Conservation (phyloP, 2,113 vertebrate genomes). For the Echinops telfairi region DNA sequence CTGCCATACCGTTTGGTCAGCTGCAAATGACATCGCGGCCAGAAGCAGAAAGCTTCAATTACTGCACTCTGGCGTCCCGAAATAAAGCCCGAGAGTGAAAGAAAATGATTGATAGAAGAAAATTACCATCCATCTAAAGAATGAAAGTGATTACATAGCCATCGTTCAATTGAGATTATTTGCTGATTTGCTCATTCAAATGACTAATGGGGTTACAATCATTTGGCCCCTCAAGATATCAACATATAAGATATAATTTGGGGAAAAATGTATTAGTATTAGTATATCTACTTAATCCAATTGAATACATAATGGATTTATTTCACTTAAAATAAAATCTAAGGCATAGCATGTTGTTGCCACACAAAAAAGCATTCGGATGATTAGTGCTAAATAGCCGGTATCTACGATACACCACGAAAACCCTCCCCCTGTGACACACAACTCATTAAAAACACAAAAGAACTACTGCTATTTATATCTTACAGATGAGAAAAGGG, state of each 20-base stretch:
- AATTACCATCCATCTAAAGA: constrained; percentile 39
- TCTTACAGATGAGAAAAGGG: constrained; percentile 37
- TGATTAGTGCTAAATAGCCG: constrained; percentile 21
- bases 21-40: constrained; percentile 27
- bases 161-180: constrained; percentile 35
- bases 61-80: not conserved
- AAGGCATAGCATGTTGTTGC: constrained; percentile 25
- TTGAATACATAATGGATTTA: constrained; percentile 19
- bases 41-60: constrained; percentile 45
- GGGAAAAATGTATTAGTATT: constrained; percentile 28
- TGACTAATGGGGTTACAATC: not conserved
- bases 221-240: not conserved
- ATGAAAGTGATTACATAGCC: constrained; percentile 21
- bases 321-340: constrained; percentile 57
- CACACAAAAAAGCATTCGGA: constrained; percentile 7
- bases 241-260: constrained; percentile 24
- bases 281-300: constrained; percentile 52
- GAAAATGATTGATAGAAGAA: constrained; percentile 22
- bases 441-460: constrained; percentile 56
- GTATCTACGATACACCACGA: constrained; percentile 46
- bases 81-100: constrained; percentile 46
- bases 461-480: constrained; percentile 47
- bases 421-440: constrained; percentile 65
- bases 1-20: constrained; percentile 30
- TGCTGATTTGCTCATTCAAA: constrained; percentile 24